Conservation (phyloP, 2,797 vertebrate genomes). For the Rousettus madagascariensis region DNA sequence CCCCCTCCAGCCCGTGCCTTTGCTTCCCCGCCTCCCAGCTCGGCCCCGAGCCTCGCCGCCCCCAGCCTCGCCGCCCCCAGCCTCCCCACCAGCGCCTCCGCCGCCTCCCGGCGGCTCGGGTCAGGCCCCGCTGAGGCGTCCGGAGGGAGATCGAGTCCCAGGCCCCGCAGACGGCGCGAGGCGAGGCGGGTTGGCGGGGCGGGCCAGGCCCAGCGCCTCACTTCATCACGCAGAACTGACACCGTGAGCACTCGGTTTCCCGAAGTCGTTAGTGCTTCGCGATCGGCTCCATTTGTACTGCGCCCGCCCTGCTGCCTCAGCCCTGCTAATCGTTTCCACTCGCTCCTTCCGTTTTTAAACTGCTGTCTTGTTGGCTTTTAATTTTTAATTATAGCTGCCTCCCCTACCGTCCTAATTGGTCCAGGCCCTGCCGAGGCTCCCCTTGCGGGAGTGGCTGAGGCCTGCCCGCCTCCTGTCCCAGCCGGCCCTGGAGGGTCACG, state of each 20-base stretch:
- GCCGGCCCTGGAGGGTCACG: not conserved
- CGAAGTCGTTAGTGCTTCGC: conserved; percentile 84
- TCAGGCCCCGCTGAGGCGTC: not conserved
- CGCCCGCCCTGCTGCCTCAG: conserved; percentile 79
- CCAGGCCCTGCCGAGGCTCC: not conserved
- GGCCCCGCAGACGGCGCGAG: conserved; percentile 60
- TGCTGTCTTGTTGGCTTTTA: conserved; percentile 84
- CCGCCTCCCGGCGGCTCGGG: not conserved
- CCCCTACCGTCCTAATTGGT: conserved; percentile 67
- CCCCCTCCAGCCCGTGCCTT: not conserved
- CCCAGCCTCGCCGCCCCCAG: no score
- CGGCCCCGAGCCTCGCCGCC: not conserved
- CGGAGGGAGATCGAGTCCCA: conserved; percentile 70
- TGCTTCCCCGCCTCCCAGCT: not conserved
- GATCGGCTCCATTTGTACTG: conserved; percentile 85
- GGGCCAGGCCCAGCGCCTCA: conserved; percentile 80
- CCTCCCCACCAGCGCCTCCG: not conserved
- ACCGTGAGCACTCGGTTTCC: conserved; percentile 85
- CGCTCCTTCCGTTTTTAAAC: conserved; percentile 84
- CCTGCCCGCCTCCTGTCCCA: not conserved
- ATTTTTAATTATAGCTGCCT: conserved; percentile 85
- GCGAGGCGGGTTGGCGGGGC: conserved; percentile 73
- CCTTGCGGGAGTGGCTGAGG: not conserved
- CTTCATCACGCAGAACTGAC: conserved; percentile 86
- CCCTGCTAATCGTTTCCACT: conserved; percentile 84